Evolutionary conservation across 2,797 vertebrate genomes (phyloP).

Genomic region (Syndactyla subalaris): DNA sequence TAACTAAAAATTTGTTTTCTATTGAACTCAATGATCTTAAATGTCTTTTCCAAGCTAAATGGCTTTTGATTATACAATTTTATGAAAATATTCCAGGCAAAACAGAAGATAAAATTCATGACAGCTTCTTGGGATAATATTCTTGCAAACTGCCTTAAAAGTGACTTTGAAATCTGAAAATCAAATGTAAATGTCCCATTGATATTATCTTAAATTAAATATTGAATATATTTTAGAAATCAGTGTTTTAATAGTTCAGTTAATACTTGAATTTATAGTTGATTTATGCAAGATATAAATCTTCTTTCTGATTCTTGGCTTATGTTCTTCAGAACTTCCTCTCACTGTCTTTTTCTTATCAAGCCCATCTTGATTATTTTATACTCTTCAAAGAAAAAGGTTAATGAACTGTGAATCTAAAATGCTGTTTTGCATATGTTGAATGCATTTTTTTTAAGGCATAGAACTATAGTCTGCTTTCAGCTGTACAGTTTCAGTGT

Average conservation of each 20-base stretch:
- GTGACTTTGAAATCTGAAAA: neutral
- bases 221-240: neutral
- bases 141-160: neutral
- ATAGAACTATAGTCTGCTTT: neutral
- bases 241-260: neutral
- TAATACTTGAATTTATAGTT: neutral
- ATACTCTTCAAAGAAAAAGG: neutral
- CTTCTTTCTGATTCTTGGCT: neutral
- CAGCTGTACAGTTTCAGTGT: neutral
- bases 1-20: neutral
- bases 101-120: neutral
- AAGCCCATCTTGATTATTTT: neutral
- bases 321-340: neutral
- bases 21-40: rapidly evolving
- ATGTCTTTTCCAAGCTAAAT: neutral
- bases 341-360: neutral
- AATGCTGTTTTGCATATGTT: neutral
- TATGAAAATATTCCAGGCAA: neutral
- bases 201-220: neutral
- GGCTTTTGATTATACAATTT: neutral
- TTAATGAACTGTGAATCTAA: neutral
- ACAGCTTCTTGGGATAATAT: neutral
- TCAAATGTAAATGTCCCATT: neutral
- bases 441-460: neutral
- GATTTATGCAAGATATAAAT: neutral